A percentile compares a stretch with the other conserved stretches of the same genome.
phyloP scores from a whole-genome alignment of 2,113 vertebrate species.

The Nannospalax galili region DNA sequence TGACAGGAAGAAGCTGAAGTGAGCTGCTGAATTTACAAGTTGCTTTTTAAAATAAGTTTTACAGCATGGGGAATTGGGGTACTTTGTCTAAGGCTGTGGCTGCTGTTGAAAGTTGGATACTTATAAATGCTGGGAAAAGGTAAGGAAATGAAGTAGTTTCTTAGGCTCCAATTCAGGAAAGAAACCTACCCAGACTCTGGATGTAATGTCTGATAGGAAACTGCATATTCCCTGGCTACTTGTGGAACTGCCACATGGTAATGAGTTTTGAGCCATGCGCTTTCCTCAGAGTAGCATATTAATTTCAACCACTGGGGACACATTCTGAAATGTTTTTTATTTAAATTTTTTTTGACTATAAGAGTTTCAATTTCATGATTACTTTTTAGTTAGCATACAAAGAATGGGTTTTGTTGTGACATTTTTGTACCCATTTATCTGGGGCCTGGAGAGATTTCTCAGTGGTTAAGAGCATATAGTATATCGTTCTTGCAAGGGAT shows the following conservation, averaged over 20 bases:
- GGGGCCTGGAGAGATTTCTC: too few relatives aligned
- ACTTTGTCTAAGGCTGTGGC: background rate
- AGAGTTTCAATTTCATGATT: background rate
- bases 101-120: conserved; percentile 36
- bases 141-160: conserved; percentile 74
- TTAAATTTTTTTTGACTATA: background rate
- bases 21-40: conserved; percentile 72
- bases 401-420: background rate
- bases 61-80: conserved; percentile 32
- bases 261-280: conserved; percentile 70
- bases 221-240: conserved; percentile 45
- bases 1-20: conserved; percentile 31
- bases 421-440: background rate
- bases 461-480: too few relatives aligned
- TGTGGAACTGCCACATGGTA: conserved; percentile 61
- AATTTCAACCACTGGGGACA: conserved; percentile 48
- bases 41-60: conserved; percentile 71
- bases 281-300: conserved; percentile 34
- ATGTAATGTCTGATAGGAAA: conserved; percentile 71
- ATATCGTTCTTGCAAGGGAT: too few relatives aligned
- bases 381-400: background rate
- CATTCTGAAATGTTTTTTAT: background rate
- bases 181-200: conserved; percentile 34
- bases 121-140: conserved; percentile 63
- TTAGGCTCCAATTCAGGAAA: conserved; percentile 69